Conservation (phyloP, 2,113 vertebrate genomes). For the Halcyon senegalensis region DNA sequence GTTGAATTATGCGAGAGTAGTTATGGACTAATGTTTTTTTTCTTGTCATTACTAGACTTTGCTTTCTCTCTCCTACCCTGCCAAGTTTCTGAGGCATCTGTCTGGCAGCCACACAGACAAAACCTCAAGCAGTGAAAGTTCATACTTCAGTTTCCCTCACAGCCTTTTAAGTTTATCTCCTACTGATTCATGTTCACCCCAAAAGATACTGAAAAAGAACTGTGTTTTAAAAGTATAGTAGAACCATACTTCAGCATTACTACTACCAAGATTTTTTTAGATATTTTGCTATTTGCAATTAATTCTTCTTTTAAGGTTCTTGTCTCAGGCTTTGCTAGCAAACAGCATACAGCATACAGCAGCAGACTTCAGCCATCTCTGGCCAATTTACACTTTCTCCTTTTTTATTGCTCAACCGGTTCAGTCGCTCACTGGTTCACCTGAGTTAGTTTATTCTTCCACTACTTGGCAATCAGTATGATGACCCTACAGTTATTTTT, state of each 20-base stretch:
- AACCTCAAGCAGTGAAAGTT: not conserved
- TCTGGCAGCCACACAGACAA: not conserved
- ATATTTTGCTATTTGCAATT: not conserved
- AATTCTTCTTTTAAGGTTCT: not conserved
- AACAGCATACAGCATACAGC: not conserved
- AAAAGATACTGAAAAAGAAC: not conserved
- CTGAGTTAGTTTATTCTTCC: not conserved
- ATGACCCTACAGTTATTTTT: not conserved
- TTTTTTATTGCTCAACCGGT: not conserved
- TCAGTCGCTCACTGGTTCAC: not conserved
- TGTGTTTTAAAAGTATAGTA: not conserved
- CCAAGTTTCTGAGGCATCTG: slow-evolving; percentile 29
- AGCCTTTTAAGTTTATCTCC: not conserved
- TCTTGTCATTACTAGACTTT: not conserved
- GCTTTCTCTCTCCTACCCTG: not conserved
- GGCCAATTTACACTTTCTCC: not conserved
- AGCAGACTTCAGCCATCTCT: not conserved
- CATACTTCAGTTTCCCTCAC: not conserved
- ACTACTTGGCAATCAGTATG: not conserved
- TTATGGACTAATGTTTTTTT: not conserved
- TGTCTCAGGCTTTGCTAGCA: not conserved
- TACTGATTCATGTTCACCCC: not conserved
- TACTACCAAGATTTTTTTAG: not conserved
- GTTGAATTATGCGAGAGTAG: not conserved
- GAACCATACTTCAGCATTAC: not conserved